Evolutionary conservation across 2,888 invertebrate species (phyloP).

Genomic region (Macaria notata): DNA sequence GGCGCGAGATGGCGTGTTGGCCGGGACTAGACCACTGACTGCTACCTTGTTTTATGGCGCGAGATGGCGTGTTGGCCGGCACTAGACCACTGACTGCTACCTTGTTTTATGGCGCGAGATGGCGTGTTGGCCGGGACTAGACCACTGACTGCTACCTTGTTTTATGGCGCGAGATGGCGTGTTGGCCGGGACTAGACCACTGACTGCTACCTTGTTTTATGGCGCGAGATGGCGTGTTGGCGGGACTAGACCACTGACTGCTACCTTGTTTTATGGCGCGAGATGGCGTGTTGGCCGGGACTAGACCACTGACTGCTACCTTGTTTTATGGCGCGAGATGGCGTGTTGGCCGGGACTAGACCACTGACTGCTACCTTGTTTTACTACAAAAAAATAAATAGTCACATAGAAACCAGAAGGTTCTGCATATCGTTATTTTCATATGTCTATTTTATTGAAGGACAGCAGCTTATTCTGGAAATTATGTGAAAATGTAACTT

Average conservation of each 20-base stretch:
- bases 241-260: constrained; percentile 50
- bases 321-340: constrained; percentile 27
- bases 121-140: constrained; percentile 40
- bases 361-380: constrained; percentile 52
- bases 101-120: constrained; percentile 26
- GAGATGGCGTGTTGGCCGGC: constrained; percentile 37
- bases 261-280: constrained; percentile 37
- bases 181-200: constrained; percentile 48
- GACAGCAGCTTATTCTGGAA: no score
- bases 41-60: constrained; percentile 40
- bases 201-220: constrained; percentile 46
- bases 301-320: constrained; percentile 55
- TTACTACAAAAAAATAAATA: background rate
- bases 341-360: constrained; percentile 41
- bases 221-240: constrained; percentile 34
- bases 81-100: constrained; percentile 55
- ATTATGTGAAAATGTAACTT: no score
- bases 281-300: constrained; percentile 37
- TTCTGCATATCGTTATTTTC: no score
- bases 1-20: constrained; percentile 34
- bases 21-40: constrained; percentile 49
- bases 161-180: constrained; percentile 28
- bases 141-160: constrained; percentile 54
- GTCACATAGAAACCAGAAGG: no score
- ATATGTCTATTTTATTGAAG: no score